Percentiles rank a stretch among this genome's conserved stretches.
These are phyloP conservation scores for Thalpophila matura DNA, from an alignment of 2,888 invertebrate genomes.

Conservation along the genomic window DNA sequence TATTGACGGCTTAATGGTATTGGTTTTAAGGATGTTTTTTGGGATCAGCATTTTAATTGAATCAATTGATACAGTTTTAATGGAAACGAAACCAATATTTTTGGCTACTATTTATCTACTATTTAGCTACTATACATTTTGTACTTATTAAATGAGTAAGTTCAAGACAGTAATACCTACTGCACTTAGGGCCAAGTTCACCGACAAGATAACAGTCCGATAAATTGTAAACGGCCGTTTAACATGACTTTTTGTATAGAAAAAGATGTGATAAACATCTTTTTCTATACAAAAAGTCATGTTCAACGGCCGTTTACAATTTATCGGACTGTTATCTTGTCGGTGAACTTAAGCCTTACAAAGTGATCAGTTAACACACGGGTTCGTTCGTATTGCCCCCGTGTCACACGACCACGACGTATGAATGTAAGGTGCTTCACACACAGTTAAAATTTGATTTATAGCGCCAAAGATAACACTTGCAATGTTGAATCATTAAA, in stretches of 20 bases:
- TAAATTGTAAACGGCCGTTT: no score
- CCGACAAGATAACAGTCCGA: no score
- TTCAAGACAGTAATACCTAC: not conserved
- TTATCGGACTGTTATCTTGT: no score
- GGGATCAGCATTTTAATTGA: conserved; percentile 13
- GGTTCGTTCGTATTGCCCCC: no score
- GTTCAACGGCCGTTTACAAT: no score
- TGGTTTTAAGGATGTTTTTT: conserved; percentile 37
- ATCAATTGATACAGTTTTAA: not conserved
- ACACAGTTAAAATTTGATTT: conserved; percentile 10
- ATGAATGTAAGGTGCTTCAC: not conserved
- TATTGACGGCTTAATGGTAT: conserved; percentile 54
- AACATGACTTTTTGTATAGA: no score
- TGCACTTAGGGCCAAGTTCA: no score
- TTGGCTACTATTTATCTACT: not conserved
- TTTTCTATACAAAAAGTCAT: no score
- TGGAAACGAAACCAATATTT: not conserved
- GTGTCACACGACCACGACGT: not conserved
- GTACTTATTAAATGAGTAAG: no score
- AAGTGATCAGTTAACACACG: no score
- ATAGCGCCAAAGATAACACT: conserved; percentile 26
- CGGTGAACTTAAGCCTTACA: no score
- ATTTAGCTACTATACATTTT: not conserved
- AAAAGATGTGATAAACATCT: no score
- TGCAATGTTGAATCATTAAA: conserved; percentile 1